Conservation (phyloP, 2,797 vertebrate species). For the Cossypha heuglini region DNA sequence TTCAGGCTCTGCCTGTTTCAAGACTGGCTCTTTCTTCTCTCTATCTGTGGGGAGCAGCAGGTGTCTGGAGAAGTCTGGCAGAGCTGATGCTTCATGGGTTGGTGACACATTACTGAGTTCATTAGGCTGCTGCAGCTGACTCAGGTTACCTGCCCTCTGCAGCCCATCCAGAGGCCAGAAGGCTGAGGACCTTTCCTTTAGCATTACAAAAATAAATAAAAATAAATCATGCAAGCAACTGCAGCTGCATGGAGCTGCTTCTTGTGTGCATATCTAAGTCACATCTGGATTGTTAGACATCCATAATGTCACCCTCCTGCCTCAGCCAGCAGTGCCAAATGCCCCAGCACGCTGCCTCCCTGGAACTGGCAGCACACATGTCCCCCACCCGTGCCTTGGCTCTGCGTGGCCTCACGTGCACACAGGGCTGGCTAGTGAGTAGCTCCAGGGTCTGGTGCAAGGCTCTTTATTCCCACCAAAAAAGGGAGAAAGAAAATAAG, state of each 20-base stretch:
- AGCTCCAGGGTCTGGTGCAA: background rate
- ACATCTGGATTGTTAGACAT: background rate
- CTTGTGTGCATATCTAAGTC: background rate
- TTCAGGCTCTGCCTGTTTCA: background rate
- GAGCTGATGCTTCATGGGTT: background rate
- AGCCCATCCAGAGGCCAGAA: background rate
- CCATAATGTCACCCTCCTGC: background rate
- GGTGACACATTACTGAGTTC: background rate
- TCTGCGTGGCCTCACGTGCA: background rate
- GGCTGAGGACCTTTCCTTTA: background rate
- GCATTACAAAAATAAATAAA: background rate
- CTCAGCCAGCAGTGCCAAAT: background rate
- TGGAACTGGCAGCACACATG: background rate
- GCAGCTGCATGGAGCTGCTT: background rate
- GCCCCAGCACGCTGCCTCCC: rapidly evolving
- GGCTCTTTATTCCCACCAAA: background rate
- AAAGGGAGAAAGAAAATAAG: slow-evolving; percentile 6
- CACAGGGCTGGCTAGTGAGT: background rate
- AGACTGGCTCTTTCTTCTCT: background rate
- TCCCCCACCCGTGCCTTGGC: background rate
- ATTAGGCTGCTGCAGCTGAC: background rate
- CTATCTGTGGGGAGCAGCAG: background rate
- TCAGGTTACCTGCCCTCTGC: background rate
- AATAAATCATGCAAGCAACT: background rate
- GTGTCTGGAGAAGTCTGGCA: background rate